phyloP scores from a whole-genome alignment of 2,888 invertebrate genomes.

The Bombyx huttoni region DNA sequence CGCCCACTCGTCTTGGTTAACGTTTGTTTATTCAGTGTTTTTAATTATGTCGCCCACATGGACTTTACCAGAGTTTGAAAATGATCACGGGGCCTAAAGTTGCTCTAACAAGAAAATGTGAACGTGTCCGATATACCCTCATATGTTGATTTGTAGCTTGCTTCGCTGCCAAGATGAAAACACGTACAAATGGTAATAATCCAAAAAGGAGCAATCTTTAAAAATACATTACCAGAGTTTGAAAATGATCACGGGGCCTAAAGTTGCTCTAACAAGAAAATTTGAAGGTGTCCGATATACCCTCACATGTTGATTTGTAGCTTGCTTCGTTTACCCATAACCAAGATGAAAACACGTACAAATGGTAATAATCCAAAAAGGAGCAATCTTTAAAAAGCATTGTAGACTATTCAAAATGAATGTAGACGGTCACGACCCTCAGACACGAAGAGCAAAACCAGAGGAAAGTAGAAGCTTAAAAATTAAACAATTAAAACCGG shows the following conservation, averaged over 20 bases:
- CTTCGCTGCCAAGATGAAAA: not conserved
- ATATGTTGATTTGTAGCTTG: not conserved
- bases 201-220: too few relatives aligned
- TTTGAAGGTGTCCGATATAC: not conserved
- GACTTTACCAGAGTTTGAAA: slow-evolving; percentile 2
- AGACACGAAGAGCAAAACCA: too few relatives aligned
- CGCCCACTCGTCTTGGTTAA: slow-evolving; percentile 5
- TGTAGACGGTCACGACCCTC: too few relatives aligned
- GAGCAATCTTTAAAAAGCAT: too few relatives aligned
- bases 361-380: too few relatives aligned
- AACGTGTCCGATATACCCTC: not conserved
- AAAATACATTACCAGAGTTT: slow-evolving; percentile 1
- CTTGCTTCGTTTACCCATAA: not conserved
- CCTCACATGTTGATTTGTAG: not conserved
- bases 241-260: not conserved
- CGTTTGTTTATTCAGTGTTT: slow-evolving; percentile 45
- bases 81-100: not conserved
- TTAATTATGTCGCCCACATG: slow-evolving; percentile 56
- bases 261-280: not conserved
- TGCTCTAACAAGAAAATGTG: not conserved
- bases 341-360: not conserved
- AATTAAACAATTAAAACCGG: slow-evolving; percentile 40
- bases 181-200: too few relatives aligned
- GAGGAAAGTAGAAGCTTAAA: not conserved
- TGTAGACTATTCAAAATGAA: too few relatives aligned